These are phyloP conservation scores for Andrena dorsata DNA, from an alignment of 2,888 invertebrate species.

Conservation along the genomic window DNA sequence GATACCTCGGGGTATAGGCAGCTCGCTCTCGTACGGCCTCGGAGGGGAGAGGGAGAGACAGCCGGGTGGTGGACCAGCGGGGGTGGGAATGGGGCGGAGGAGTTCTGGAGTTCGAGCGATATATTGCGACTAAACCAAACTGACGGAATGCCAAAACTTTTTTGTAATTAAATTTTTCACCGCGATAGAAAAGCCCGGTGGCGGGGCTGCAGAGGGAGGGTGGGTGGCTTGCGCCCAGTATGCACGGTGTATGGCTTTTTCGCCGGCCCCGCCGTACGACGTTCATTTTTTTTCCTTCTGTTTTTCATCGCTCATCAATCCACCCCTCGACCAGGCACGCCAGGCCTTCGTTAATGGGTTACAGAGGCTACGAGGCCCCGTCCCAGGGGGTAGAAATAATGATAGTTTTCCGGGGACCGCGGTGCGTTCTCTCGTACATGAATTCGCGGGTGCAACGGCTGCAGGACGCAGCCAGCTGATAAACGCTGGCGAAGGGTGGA, in stretches of 20 bases:
- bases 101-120: slow-evolving; percentile 73
- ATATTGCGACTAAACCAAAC: slow-evolving; percentile 82
- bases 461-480: neutral
- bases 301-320: slow-evolving; percentile 57
- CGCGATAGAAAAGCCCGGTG: slow-evolving; percentile 60
- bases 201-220: slow-evolving; percentile 16
- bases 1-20: slow-evolving; percentile 76
- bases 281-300: slow-evolving; percentile 41
- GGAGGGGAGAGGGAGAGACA: slow-evolving; percentile 28
- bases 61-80: slow-evolving; percentile 16
- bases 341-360: slow-evolving; percentile 54
- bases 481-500: neutral
- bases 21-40: slow-evolving; percentile 22
- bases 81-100: slow-evolving; percentile 46
- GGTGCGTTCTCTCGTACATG: slow-evolving; percentile 1
- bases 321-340: slow-evolving; percentile 25
- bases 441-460: neutral
- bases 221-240: slow-evolving; percentile 48
- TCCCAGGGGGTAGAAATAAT: slow-evolving; percentile 19
- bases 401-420: slow-evolving; percentile 20
- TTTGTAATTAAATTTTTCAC: slow-evolving; percentile 85
- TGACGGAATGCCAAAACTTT: slow-evolving; percentile 85
- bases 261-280: slow-evolving; percentile 37
- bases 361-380: slow-evolving; percentile 26
- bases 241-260: slow-evolving; percentile 57